phyloP scores from a whole-genome alignment of 2,113 vertebrate genomes.

The Conger conger region DNA sequence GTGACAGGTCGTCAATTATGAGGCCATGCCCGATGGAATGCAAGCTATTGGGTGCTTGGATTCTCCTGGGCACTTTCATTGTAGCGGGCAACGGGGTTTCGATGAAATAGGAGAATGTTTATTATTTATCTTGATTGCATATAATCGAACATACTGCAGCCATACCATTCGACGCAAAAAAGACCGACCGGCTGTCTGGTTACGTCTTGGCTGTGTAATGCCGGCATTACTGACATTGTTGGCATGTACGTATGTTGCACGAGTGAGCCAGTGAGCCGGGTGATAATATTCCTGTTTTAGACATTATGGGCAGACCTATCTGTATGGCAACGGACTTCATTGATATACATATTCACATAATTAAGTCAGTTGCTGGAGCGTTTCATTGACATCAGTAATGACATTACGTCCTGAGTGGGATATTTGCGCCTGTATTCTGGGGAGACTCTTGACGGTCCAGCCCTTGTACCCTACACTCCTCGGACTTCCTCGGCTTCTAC shows the following conservation, averaged over 20 bases:
- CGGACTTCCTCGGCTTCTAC: background rate
- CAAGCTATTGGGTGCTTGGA: background rate
- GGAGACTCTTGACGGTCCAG: background rate
- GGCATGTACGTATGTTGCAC: no score
- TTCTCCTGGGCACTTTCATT: no score
- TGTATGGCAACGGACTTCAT: background rate
- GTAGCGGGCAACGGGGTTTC: no score
- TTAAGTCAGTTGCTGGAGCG: constrained; percentile 62
- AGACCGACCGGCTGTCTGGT: background rate
- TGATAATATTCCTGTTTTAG: background rate
- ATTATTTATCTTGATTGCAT: background rate
- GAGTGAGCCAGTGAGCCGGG: no score
- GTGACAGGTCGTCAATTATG: background rate
- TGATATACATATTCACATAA: constrained; percentile 28
- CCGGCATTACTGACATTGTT: no score
- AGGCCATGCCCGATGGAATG: background rate
- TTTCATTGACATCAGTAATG: constrained; percentile 66
- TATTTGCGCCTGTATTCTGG: constrained; percentile 50
- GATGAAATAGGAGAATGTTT: background rate
- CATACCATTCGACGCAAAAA: background rate
- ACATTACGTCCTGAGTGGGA: constrained; percentile 65
- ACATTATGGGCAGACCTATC: background rate
- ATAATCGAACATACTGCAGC: background rate
- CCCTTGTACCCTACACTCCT: background rate
- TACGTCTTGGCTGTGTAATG: background rate